phyloP scores from a whole-genome alignment of 2,113 vertebrate species.

The Eublepharis macularius region DNA sequence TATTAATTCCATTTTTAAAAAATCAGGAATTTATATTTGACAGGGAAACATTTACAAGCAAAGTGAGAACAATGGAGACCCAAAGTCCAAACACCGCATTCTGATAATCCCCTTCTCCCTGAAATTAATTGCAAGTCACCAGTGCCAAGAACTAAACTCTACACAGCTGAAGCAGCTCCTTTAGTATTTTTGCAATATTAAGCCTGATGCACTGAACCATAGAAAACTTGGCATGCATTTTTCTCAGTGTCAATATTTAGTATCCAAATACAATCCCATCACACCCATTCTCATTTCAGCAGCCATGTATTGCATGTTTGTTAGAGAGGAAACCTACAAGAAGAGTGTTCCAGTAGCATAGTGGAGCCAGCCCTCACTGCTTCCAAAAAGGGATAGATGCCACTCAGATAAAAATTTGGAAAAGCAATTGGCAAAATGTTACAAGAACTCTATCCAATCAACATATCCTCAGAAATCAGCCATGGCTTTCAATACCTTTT shows the following conservation, averaged over 20 bases:
- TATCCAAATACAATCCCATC: neutral
- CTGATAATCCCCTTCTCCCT: neutral
- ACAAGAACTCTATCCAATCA: neutral
- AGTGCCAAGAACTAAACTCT: neutral
- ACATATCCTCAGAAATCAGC: neutral
- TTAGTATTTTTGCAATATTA: neutral
- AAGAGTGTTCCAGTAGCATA: neutral
- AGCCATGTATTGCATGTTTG: neutral
- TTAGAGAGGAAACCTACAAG: neutral
- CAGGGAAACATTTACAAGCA: constrained; percentile 27
- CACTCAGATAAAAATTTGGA: neutral
- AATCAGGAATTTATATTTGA: constrained; percentile 11
- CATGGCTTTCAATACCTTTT: neutral
- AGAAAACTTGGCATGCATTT: neutral
- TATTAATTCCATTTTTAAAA: constrained; percentile 14
- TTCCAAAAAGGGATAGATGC: neutral
- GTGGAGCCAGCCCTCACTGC: neutral
- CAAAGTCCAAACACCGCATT: neutral
- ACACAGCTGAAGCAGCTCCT: neutral
- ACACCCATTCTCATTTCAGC: neutral
- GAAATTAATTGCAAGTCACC: neutral
- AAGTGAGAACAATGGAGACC: neutral
- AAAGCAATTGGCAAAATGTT: neutral
- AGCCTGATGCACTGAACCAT: neutral
- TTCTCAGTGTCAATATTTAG: neutral